These are phyloP conservation scores for Periophthalmus modestus DNA, from an alignment of 2,113 vertebrate species.

Conservation along the genomic window DNA sequence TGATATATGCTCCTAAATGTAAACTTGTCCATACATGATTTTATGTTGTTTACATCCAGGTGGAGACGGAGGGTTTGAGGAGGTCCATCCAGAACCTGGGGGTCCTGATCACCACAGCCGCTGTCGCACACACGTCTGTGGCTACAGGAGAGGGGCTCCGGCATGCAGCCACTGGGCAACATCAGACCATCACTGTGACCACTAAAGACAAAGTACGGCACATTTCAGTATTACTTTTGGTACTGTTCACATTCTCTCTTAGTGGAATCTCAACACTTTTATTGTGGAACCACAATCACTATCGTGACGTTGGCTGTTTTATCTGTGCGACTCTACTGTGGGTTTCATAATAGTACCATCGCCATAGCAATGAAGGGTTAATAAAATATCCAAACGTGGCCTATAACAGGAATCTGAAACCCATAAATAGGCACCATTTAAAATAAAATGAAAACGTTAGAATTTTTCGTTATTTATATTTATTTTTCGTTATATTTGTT, in stretches of 20 bases:
- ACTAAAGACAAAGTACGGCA: constrained; percentile 88
- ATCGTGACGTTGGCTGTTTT: too few relatives aligned
- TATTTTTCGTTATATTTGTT: too few relatives aligned
- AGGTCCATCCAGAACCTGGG: constrained; percentile 95
- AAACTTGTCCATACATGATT: neutral
- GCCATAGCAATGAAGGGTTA: too few relatives aligned
- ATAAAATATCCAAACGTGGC: too few relatives aligned
- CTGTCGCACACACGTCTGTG: constrained; percentile 88
- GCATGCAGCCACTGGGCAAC: constrained; percentile 88
- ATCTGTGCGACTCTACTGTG: too few relatives aligned
- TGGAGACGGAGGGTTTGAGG: constrained; percentile 89
- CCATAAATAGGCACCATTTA: too few relatives aligned
- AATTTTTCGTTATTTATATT: too few relatives aligned
- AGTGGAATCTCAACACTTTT: neutral
- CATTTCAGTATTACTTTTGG: neutral
- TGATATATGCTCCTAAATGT: too few relatives aligned
- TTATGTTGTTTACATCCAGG: constrained; percentile 33
- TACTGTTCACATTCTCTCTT: neutral
- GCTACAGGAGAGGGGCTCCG: constrained; percentile 93
- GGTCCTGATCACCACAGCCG: constrained; percentile 87
- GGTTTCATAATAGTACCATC: too few relatives aligned
- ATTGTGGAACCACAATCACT: neutral
- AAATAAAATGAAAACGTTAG: too few relatives aligned
- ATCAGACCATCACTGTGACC: constrained; percentile 87
- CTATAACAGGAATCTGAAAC: too few relatives aligned